Evolutionary conservation across 2,113 vertebrate genomes (phyloP).

Genomic region (Sclerurus mexicanus): DNA sequence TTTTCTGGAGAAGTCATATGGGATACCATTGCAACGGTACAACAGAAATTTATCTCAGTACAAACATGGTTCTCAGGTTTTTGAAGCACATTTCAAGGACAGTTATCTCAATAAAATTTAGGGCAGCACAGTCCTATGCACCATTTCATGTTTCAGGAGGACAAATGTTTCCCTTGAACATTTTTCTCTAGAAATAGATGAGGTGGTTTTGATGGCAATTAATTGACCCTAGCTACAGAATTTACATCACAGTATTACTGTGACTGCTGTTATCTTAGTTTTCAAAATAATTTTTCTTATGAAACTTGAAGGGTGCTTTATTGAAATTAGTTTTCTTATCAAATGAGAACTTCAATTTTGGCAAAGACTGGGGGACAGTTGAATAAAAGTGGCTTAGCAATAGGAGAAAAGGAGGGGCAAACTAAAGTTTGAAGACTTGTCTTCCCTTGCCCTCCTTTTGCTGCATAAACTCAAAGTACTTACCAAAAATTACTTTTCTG

Average conservation of each 20-base stretch:
- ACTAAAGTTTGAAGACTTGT: neutral
- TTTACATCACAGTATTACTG: neutral
- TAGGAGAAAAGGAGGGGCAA: neutral
- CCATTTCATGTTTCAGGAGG: neutral
- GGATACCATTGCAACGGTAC: neutral
- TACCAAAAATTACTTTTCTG: neutral
- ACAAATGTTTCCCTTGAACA: neutral
- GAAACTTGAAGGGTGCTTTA: neutral
- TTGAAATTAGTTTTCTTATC: neutral
- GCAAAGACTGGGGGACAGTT: neutral
- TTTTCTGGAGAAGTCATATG: neutral
- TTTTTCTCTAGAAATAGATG: neutral
- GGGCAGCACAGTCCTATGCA: neutral
- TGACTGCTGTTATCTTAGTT: neutral
- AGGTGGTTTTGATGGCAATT: neutral
- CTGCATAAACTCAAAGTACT: neutral
- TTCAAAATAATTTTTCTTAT: neutral
- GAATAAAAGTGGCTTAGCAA: neutral
- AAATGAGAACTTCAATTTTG: neutral
- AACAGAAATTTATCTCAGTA: neutral
- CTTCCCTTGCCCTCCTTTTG: neutral
- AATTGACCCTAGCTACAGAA: neutral
- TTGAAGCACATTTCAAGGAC: neutral
- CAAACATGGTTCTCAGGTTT: neutral
- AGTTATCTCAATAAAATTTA: neutral